Evolutionary conservation across 2,888 invertebrate species (phyloP), one percentile per base, ranked within the genome.

Genomic region (Piscicola geometra): DNA sequence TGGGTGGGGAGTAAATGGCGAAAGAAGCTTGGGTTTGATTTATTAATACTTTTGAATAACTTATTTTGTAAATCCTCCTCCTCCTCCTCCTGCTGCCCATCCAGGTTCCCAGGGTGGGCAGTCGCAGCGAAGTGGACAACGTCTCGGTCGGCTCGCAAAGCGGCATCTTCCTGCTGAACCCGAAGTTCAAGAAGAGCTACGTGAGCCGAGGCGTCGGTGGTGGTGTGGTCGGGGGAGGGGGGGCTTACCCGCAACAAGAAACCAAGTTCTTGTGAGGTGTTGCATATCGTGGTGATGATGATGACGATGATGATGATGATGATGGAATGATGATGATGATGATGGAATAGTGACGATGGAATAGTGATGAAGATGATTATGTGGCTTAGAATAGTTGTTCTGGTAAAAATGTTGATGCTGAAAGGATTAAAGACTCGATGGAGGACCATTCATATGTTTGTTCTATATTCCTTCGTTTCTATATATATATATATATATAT

Each of bases 271-370:
- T 47, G 21, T 47, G n/a, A n/a, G n/a, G n/a, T n/a, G n/a, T n/a
- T n/a, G n/a, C n/a, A n/a, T n/a, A n/a, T n/a, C n/a, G n/a, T n/a
- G n/a, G n/a, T n/a, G 71, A 71, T 47, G 71, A 71, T 35, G 36
- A 35, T 70, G 28, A 35, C 36, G 33, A n/a, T 64, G 64, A 64
- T 64, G 64, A 35, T 33, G 70, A 70, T 36, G 41, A 35, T 32
- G 70, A 41, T 47, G 41, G 41, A 15, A 15, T 41, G 41, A 70
- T 36, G 41, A 64, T 64, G 64, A 28, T 64, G 64, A 28, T 64
- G 64, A 28, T 64, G 64, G 12, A 18, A 28, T 64, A n/a, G 9
- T 28, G 30, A 64, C 9, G 64, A 64, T 64, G 64, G 9, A n/a
- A 28, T 64, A n/a, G 9, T 64, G 64, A 64, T 64, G 64, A 28